These are phyloP conservation scores for Drosophila carrolli DNA, from an alignment of 1,140 invertebrate species.

Conservation along the genomic window DNA sequence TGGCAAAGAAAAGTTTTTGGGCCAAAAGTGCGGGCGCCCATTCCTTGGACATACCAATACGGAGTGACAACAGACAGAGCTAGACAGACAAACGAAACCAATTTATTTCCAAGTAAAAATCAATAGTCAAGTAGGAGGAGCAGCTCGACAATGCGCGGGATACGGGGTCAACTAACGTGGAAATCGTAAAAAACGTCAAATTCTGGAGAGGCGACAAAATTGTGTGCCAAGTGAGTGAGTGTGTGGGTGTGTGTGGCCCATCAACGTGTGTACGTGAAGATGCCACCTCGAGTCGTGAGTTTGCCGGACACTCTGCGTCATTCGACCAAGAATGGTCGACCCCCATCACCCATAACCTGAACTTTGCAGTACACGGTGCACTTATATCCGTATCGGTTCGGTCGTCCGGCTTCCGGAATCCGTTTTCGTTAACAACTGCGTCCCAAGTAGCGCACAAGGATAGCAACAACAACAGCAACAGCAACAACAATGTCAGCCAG, in stretches of 20 bases:
- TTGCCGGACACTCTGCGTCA: constrained; percentile 24
- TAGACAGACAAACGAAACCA: constrained; percentile 78
- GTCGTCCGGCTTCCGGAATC: constrained; percentile 49
- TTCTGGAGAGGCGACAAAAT: constrained; percentile 48
- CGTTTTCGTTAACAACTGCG: constrained; percentile 61
- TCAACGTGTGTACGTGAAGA: constrained; percentile 49
- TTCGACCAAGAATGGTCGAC: constrained; percentile 4
- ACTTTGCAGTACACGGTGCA: constrained; percentile 22
- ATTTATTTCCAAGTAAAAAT: constrained; percentile 82
- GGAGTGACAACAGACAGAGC: constrained; percentile 40
- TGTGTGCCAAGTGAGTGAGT: constrained; percentile 23
- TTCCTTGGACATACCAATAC: constrained; percentile 15
- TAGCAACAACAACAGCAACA: constrained; percentile 11
- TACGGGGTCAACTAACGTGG: constrained; percentile 40
- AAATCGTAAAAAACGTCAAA: constrained; percentile 59
- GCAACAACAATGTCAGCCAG: constrained; percentile 6
- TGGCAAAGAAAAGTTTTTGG: constrained; percentile 71
- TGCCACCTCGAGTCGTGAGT: constrained; percentile 40
- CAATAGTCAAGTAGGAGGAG: constrained; percentile 59
- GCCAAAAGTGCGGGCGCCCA: constrained; percentile 24
- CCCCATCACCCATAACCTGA: neutral
- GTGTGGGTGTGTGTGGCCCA: constrained; percentile 28
- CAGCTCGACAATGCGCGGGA: constrained; percentile 1
- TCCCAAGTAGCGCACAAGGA: constrained; percentile 43
- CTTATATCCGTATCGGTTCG: constrained; percentile 53